Base-by-base conservation (phyloP, 2,113 vertebrate species). In the Boleophthalmus pectinirostris region DNA sequence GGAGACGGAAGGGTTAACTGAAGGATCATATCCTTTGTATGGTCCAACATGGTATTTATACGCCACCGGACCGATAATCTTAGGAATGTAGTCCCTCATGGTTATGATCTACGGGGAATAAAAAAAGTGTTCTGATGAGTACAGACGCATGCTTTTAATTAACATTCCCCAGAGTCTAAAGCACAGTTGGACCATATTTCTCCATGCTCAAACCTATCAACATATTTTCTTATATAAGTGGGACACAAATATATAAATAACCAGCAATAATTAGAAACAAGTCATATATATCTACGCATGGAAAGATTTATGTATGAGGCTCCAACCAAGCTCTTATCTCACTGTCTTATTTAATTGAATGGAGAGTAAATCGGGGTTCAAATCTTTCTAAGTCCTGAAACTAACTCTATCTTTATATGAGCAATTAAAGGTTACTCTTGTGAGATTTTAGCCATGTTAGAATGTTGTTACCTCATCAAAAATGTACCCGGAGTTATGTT, bases 51-150 rank as follows among this genome's bases (percentile, higher is more conserved):
- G 91, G 68, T 84, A 81, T 71, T 92, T 73, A 78, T 95, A 96
- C 65, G 94, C 94, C 73, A 92, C 86, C 0, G 74, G 73, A 33
- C 97, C 97, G 79, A 99, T 91, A 68, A 99, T 95, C 87, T 95
- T 97, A 16, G 97, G 96, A 82, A 97, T 21, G 8, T 99, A 98
- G 81, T 98, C 97, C 87, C 95, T 93, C 87, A 96, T 85, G 49
- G 95, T 98, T 86, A 99, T 94, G 61, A 98, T 93, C 98, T 99
- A 78, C 64, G 68, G 79, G 12, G 82, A 64, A 51, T 35, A 35
- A 2, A 61, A 9, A 65, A 69, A 14, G 3, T 29, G 23, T 5
- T 65, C 53, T 43, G 38, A 12, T 49, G 67, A 23, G 45, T 46
- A n/a, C 33, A 21, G 46, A 38, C 20, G 14, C 49, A 29, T 33